Evolutionary conservation across 2,113 vertebrate genomes (phyloP).

Genomic region (Tragelaphus strepsiceros): DNA sequence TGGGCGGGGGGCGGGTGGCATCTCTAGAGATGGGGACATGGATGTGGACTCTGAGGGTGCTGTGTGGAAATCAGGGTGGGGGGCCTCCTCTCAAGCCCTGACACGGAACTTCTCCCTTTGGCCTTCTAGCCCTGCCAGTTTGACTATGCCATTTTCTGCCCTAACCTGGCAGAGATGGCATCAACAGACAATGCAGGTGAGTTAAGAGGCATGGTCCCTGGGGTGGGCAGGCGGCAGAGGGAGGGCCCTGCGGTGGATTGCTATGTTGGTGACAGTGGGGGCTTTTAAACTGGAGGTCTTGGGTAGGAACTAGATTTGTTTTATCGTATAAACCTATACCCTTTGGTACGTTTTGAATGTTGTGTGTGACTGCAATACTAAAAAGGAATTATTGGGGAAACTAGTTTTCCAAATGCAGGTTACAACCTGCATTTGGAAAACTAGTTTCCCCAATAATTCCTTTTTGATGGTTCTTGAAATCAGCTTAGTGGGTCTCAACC

Average conservation of each 20-base stretch:
- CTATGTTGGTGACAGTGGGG: background rate
- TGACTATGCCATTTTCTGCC: slow-evolving; percentile 95
- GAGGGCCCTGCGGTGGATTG: background rate
- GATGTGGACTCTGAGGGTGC: background rate
- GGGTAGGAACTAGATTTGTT: background rate
- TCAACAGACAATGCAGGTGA: slow-evolving; percentile 84
- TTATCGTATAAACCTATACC: background rate
- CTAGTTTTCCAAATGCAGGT: background rate
- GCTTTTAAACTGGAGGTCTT: background rate
- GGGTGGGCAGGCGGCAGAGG: background rate
- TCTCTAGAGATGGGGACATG: background rate
- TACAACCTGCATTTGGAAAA: too few relatives aligned
- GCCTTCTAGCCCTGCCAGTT: slow-evolving; percentile 88
- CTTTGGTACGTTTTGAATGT: background rate
- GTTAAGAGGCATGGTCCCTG: too few relatives aligned
- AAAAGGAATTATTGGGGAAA: background rate
- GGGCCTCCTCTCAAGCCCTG: background rate
- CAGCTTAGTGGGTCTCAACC: background rate
- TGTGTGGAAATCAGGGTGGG: background rate
- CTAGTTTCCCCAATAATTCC: too few relatives aligned
- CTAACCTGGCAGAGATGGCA: slow-evolving; percentile 88
- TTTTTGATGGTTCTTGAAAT: background rate
- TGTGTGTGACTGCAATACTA: background rate
- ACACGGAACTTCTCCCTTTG: background rate
- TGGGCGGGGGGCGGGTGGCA: accelerated